Base-by-base conservation (phyloP, 2,797 vertebrate species). In the Telmatherina bonti region DNA sequence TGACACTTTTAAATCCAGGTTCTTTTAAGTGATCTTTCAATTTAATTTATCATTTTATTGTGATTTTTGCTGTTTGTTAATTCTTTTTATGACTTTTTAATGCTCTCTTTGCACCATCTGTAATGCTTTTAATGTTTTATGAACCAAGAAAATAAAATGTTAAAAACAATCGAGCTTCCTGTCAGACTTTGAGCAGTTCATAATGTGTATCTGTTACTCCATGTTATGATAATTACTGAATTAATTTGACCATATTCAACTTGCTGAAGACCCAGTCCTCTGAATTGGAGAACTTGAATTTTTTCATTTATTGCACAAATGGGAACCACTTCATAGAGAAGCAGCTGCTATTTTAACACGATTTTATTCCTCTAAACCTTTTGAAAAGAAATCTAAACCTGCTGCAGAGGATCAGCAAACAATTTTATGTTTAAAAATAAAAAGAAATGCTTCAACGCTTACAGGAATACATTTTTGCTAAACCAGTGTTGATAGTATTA, bases 151-250 rank as follows among this genome's bases (percentile, higher is more conserved):
- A 53, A 45, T n/a, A 45, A 51, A 49, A 45, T 45, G 56, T 57
- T 62, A 62, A 67, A 85, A 79, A 85, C 71, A 70, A 60, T 74
- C 80, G 62, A 78, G 74, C 72, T 74, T 87, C 82, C 84, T 81
- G 84, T 91, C 86, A 81, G 62, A 53, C 83, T 79, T 43, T 65
- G 56, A 84, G 79, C 62, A 27, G 41, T 85, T 87, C 79, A 82
- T 82, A 82, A 68, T 74, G 58, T 68, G 82, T 84, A 87, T 90
- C 87, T 86, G 73, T 88, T 86, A 86, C 72, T 89, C 77, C 72
- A 79, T 81, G 87, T 87, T 87, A 87, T 84, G 90, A 85, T 91
- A 91, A 93, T 93, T 91, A 92, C 76, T 74, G 81, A 92, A 88
- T 91, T 88, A 90, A 93, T 92, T 89, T 89, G 72, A 72, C 79